Conservation (phyloP, 1,140 invertebrate genomes). For the Drosophila nebulosa region DNA sequence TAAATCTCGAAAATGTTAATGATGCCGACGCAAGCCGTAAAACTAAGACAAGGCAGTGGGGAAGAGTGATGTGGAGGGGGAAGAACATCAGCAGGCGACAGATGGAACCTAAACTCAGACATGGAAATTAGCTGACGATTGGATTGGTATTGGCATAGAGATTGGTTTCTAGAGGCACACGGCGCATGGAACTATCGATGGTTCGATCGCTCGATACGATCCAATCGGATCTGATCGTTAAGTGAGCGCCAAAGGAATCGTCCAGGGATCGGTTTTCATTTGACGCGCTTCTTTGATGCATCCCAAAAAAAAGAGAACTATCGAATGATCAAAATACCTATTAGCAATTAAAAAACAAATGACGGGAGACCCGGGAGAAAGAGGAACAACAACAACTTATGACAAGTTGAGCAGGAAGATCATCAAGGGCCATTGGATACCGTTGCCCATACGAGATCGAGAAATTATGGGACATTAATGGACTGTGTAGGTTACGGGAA, state of each 20-base stretch:
- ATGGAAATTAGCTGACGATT: constrained; percentile 75
- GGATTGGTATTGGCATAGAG: not conserved
- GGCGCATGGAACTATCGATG: constrained; percentile 1
- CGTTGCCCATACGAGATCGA: constrained; percentile 29
- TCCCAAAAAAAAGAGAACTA: not conserved
- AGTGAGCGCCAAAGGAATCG: constrained; percentile 60
- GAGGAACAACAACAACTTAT: constrained; percentile 31
- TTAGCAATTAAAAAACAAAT: constrained; percentile 65
- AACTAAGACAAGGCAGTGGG: constrained; percentile 34
- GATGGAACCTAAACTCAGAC: constrained; percentile 44
- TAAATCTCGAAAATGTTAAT: constrained; percentile 79
- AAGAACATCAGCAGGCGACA: constrained; percentile 19
- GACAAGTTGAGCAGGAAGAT: constrained; percentile 53
- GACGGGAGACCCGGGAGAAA: not conserved
- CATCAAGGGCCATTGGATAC: constrained; percentile 20
- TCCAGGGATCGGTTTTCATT: constrained; percentile 69
- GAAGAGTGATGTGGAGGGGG: not conserved
- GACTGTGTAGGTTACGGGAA: constrained; percentile 53
- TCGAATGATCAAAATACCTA: constrained; percentile 70
- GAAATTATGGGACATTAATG: constrained; percentile 78
- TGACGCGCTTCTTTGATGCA: constrained; percentile 63
- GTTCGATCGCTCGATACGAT: constrained; percentile 62
- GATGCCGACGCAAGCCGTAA: constrained; percentile 68
- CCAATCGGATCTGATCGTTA: constrained; percentile 54
- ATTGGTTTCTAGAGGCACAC: not conserved